Percentiles rank a stretch among this genome's conserved stretches.
Conservation (phyloP, 2,113 vertebrate species). For the Noturus placidus region DNA sequence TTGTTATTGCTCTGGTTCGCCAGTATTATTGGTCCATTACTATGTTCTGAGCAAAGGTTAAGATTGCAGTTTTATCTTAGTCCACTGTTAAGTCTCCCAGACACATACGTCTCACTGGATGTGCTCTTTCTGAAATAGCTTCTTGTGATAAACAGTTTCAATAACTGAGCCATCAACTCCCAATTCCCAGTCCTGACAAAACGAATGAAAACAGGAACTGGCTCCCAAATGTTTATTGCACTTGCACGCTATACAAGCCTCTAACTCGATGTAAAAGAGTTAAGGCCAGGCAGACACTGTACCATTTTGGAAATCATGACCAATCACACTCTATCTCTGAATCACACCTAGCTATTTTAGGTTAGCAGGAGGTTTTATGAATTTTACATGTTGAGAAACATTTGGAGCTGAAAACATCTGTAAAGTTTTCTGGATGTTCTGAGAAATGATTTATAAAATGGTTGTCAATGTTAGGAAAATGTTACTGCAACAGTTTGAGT, state of each 20-base stretch:
- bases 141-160: constrained; percentile 29
- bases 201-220: constrained; percentile 2
- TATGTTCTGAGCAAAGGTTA: background rate
- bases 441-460: background rate
- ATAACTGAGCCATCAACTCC: constrained; percentile 7
- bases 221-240: background rate
- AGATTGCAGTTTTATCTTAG: background rate
- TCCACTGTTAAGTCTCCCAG: background rate
- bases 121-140: constrained; percentile 3
- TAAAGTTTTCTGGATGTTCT: background rate
- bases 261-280: background rate
- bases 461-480: background rate
- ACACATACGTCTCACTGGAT: background rate
- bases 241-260: background rate
- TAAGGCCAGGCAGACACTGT: background rate
- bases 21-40: background rate
- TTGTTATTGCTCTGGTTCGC: constrained; percentile 10
- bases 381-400: background rate
- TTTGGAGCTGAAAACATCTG: too few species aligned
- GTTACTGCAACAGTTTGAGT: background rate
- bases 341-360: background rate
- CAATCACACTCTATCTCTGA: background rate
- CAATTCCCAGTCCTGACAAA: constrained; percentile 5
- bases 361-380: background rate
- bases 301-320: background rate